These are phyloP conservation scores for Cynaeus angustus DNA, from an alignment of 2,888 invertebrate species.

Conservation along the genomic window DNA sequence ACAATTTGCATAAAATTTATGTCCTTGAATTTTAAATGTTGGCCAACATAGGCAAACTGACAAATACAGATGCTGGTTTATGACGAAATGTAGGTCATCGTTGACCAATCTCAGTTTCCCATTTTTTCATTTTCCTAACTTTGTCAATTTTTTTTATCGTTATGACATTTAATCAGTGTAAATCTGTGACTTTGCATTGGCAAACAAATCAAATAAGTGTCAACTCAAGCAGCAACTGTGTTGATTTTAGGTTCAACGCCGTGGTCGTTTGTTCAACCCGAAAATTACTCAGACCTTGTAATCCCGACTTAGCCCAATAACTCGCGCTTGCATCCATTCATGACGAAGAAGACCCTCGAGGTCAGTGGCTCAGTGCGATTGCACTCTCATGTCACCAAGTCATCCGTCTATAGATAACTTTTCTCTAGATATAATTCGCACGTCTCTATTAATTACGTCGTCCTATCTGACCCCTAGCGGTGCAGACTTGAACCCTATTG, in stretches of 20 bases:
- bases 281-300: neutral
- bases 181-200: no score
- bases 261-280: neutral
- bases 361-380: slow-evolving; percentile 16
- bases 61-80: no score
- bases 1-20: no score
- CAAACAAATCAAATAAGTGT: no score
- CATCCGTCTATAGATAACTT: no score
- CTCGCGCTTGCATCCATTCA: slow-evolving; percentile 22
- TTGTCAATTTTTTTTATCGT: no score
- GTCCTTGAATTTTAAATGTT: no score
- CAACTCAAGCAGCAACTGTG: neutral
- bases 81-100: no score
- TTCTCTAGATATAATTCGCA: slow-evolving; percentile 42
- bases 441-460: slow-evolving; percentile 52
- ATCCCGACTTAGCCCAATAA: slow-evolving; percentile 1
- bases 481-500: slow-evolving; percentile 40
- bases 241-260: neutral
- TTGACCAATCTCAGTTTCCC: no score
- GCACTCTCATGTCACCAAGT: slow-evolving; percentile 6
- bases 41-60: no score
- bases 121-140: no score
- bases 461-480: slow-evolving; percentile 48
- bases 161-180: no score
- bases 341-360: slow-evolving; percentile 8